Evolutionary conservation across 1,140 invertebrate genomes (phyloP), one percentile per base, ranked within the genome.

Genomic region (Bilobella aurantiaca): DNA sequence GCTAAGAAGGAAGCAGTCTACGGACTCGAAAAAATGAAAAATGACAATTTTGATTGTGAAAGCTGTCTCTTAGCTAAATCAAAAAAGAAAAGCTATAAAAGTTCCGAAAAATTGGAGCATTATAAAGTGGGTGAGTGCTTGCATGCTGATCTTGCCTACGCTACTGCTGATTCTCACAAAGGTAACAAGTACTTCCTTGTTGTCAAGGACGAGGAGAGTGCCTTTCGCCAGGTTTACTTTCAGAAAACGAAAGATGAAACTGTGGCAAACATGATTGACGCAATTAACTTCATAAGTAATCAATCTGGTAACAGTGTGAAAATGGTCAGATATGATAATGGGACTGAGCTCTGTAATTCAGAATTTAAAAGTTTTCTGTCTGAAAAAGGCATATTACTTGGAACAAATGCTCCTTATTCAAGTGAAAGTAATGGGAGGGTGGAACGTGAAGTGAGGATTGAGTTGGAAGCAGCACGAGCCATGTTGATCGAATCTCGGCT

Each of bases 231-330:
- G 42, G 31, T 62, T 8, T 37, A 62, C 32, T 14, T 62, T 32
- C 31, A 37, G 23, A 62, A 37, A 23, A 5, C 32, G 21, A 62
- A 46, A 37, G 28, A 25, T 8, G 57, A 58, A 21, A 29, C 57
- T 8, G 21, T 25, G 27, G 30, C 27, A 29, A 58, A 58, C 23
- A 3, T 58, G 3, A 5, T n/a, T 18, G 32, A 62, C 3, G 32
- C 29, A 23, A 37, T 37, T 5, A 46, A 62, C 31, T 62, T 34
- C 25, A 62, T 37, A 3, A 62, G 12, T 3, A 62, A 46, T 23
- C 63, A 68, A 18, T 62, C 67, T 0, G 49, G 59, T 32, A 68
- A 68, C 25, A 21, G 23, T 34, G 32, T 62, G 0, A 68, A 68
- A 37, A 28, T 57, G 0, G 57, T 68, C 34, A n/a, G 58, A 12